Evolutionary conservation across 2,797 vertebrate genomes (phyloP), one percentile per base, ranked within the genome.

Genomic region (Prunella strophiata): DNA sequence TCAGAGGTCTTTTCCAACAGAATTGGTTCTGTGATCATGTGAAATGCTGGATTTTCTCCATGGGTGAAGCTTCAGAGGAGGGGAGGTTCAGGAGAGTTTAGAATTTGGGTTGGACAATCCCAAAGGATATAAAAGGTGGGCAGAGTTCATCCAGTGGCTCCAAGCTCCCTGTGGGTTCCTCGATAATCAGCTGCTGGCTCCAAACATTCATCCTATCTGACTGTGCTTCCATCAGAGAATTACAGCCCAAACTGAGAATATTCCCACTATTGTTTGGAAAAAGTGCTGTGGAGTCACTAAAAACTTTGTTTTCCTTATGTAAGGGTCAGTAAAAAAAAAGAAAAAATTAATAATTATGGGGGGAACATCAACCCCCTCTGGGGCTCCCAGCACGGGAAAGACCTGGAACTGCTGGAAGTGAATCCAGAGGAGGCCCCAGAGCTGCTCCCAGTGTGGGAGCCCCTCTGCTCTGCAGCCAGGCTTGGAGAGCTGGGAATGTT

Each of bases 401-500:
- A 32, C 0, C 0, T 73, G 59, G 59, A 65, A 65, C 13, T 42
- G 51, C 30, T 65, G 51, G 59, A 57, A 48, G 30, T 6, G 25
- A 34, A 34, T 65, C 25, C 80, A 55, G 34, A n/a, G 38, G 7
- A 48, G 8, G 2, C 13, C n/a, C 0, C 0, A 0, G 50, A 36
- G 26, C 16, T 43, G 26, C 26, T 54, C 6, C 9, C 48, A 7
- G 20, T 16, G 17, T 9, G 8, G 36, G 36, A 36, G 36, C 9
- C 36, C 36, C 36, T 36, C 36, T 36, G 36, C 36, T 36, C 11
- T 61, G 66, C 38, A 81, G 27, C 43, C 63, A 19, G 65, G 15
- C 43, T 70, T 45, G 54, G 43, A 59, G 5, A 42, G 12, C 30
- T 34, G 54, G 65, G 65, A 59, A 50, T 80, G 54, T 19, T 58